A percentile compares a stretch with the other conserved stretches of the same genome.
Evolutionary conservation across 2,797 vertebrate genomes (phyloP).

Genomic region (Triplophysa yarkandensis): DNA sequence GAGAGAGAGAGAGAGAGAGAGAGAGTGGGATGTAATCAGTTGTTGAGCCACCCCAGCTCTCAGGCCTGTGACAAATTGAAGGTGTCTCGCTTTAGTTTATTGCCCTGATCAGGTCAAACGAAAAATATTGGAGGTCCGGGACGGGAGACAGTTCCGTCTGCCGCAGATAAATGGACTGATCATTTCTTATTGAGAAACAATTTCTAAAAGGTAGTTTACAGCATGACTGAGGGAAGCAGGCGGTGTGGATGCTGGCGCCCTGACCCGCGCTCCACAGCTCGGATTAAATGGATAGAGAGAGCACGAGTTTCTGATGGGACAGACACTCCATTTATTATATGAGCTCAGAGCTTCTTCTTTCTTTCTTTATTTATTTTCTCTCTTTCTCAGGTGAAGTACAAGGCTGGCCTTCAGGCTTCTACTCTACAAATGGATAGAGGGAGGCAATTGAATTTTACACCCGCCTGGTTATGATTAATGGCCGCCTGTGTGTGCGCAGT

Average conservation of each 20-base stretch:
- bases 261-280: conserved; percentile 86
- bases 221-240: conserved; percentile 86
- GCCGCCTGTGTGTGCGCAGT: conserved; percentile 62
- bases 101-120: conserved; percentile 93
- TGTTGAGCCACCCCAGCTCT: conserved; percentile 69
- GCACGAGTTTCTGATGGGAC: conserved; percentile 89
- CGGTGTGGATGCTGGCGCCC: conserved; percentile 85
- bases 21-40: conserved; percentile 73
- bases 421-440: conserved; percentile 95
- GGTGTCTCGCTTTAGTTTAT: conserved; percentile 91
- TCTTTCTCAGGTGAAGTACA: conserved; percentile 85
- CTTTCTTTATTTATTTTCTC: conserved; percentile 74
- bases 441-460: conserved; percentile 98
- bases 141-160: conserved; percentile 90
- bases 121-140: conserved; percentile 93
- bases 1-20: conserved; percentile 54
- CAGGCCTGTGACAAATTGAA: conserved; percentile 89
- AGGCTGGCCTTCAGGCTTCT: conserved; percentile 95
- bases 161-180: conserved; percentile 98
- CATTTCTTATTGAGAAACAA: conserved; percentile 98
- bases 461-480: conserved; percentile 94
- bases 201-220: conserved; percentile 98
- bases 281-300: conserved; percentile 93
- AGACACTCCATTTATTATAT: conserved; percentile 99
- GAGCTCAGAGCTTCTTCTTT: conserved; percentile 74